phyloP scores from a whole-genome alignment of 1,140 invertebrate genomes.

The Wasmannia auropunctata region DNA sequence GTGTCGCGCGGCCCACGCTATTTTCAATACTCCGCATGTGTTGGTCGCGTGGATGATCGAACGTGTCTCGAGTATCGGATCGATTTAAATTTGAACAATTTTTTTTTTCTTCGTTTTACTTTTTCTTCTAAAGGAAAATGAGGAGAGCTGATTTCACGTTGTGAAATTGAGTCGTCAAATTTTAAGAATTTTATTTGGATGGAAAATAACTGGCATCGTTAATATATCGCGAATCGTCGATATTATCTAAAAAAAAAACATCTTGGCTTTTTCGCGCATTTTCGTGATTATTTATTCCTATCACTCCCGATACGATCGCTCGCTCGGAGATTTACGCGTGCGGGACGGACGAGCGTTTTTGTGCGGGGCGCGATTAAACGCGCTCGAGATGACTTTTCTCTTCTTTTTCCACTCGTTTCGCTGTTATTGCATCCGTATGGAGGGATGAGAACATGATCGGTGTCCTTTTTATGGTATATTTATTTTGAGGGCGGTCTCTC shows the following conservation, averaged over 20 bases:
- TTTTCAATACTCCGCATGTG: slow-evolving; percentile 62
- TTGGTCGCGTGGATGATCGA: background rate
- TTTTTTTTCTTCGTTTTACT: background rate
- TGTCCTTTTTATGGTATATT: slow-evolving; percentile 77
- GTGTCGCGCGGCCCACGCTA: slow-evolving; percentile 55
- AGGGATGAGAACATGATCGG: slow-evolving; percentile 73
- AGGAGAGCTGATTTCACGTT: background rate
- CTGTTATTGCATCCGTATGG: slow-evolving; percentile 78
- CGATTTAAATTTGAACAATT: background rate
- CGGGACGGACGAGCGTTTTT: slow-evolving; percentile 1
- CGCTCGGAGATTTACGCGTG: background rate
- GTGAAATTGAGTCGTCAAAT: no score
- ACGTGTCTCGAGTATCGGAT: background rate
- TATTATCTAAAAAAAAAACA: background rate
- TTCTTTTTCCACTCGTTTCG: slow-evolving; percentile 42
- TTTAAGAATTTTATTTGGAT: no score
- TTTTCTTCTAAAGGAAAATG: background rate
- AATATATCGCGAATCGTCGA: background rate
- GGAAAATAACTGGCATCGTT: background rate
- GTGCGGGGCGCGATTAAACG: slow-evolving; percentile 48
- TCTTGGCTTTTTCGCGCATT: background rate
- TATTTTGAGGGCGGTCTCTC: slow-evolving; percentile 78
- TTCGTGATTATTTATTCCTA: slow-evolving; percentile 8
- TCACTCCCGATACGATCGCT: background rate
- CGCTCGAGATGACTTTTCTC: slow-evolving; percentile 32